phyloP scores from a whole-genome alignment of 2,797 vertebrate species.

The Natrix natrix region DNA sequence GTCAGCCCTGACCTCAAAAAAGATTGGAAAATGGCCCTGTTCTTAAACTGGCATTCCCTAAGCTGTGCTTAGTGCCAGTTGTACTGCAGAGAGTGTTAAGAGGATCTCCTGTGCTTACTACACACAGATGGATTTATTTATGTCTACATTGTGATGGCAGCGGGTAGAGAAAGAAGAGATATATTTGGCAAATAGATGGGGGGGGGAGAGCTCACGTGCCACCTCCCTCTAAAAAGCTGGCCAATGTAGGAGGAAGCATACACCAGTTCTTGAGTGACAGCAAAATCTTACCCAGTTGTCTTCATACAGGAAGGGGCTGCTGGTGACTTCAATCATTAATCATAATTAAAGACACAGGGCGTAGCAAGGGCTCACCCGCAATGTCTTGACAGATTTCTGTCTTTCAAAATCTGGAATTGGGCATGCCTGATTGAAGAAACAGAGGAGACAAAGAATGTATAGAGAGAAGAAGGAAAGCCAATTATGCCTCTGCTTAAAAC shows the following conservation, averaged over 20 bases:
- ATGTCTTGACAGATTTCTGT: constrained; percentile 19
- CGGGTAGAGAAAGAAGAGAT: not conserved
- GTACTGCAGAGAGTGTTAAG: not conserved
- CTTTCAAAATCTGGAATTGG: constrained; percentile 6
- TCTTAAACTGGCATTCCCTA: not conserved
- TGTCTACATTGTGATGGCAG: not conserved
- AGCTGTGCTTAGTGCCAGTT: not conserved
- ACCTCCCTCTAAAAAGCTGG: not conserved
- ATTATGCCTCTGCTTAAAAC: not conserved
- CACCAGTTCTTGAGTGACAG: not conserved
- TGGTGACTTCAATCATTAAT: not conserved
- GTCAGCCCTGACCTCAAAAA: not conserved
- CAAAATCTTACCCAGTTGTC: not conserved
- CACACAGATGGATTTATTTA: constrained; percentile 50
- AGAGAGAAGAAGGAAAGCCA: constrained; percentile 14
- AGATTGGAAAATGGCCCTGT: constrained; percentile 9
- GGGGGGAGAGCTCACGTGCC: not conserved
- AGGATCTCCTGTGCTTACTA: constrained; percentile 47
- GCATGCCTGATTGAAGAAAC: not conserved
- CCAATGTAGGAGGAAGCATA: not conserved
- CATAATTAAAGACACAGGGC: constrained; percentile 31
- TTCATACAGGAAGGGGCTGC: not conserved
- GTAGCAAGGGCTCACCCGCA: constrained; percentile 35
- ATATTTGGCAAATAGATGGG: not conserved
- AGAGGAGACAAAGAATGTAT: not conserved